Base-by-base conservation (phyloP, 2,113 vertebrate species). In the Conger conger region DNA sequence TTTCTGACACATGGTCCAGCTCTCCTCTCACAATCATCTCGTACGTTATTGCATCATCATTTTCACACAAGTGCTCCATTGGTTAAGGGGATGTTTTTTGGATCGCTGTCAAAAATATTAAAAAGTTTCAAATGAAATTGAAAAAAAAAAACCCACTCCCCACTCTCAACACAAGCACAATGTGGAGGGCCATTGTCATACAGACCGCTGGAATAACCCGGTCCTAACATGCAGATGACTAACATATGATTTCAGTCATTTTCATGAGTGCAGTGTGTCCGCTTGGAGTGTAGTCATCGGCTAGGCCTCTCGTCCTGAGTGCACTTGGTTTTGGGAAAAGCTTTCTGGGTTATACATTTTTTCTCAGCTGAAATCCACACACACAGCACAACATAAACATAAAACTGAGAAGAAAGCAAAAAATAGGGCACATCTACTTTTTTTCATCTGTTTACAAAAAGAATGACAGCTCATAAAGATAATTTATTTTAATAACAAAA, bases 301-400 rank as follows among this genome's bases (percentile, higher is more conserved):
- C 81, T 88, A 88, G 57, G 86, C 89, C 86, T 88, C 33, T 89
- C 88, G 33, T 54, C 76, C 37, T 60, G 81, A 87, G 84, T 89
- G 88, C 81, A 87, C 88, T 85, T 37, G n/a, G 76, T 17, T 78
- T 17, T 38, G 38, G 5, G 9, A 38, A 78, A 78, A 38, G 35
- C 76, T 78, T 78, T 78, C 38, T 20, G 17, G 76, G 76, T 78
- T 78, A 38, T 13, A 38, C 18, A 35, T 37, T 78, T 81, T 27
- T 45, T 11, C 76, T 78, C 76, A 17, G 6, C 13, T 38, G 76
- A 78, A 36, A 78, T 8, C 11, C 45, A 50, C 45, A 50, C 11
- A 13, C 45, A 50, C 45, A 50, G n/a, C n/a, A n/a, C n/a, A n/a
- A n/a, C n/a, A n/a, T n/a, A n/a, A n/a, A 50, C 11, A 50, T 73